Conservation (phyloP, 2,797 vertebrate species). For the Sebastolobus alascanus region DNA sequence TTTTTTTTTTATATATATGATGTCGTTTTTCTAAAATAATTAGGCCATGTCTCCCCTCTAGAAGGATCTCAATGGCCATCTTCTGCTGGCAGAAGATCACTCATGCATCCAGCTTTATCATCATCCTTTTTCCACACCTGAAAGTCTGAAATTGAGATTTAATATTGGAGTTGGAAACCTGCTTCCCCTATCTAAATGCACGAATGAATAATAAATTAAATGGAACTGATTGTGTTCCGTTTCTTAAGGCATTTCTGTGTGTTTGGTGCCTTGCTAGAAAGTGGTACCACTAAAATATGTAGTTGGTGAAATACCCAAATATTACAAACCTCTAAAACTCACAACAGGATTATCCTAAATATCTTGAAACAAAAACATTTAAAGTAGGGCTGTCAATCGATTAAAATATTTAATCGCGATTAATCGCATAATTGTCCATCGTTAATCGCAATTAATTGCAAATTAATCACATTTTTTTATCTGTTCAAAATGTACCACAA, state of each 20-base stretch:
- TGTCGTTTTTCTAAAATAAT: neutral
- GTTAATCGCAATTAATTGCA: too few species aligned
- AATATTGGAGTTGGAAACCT: neutral
- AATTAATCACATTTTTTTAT: too few species aligned
- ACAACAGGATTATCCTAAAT: neutral
- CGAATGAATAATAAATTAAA: neutral
- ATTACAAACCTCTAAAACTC: neutral
- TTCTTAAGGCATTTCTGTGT: neutral
- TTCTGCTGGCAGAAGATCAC: conserved; percentile 1
- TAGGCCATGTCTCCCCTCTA: neutral
- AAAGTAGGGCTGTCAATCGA: too few species aligned
- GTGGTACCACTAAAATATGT: neutral
- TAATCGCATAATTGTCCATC: too few species aligned
- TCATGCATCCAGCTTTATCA: conserved; percentile 3
- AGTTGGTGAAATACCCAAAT: neutral
- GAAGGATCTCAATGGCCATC: conserved; percentile 3
- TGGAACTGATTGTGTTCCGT: neutral
- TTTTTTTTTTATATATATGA: neutral
- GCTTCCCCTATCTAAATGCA: neutral
- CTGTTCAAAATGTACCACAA: too few species aligned
- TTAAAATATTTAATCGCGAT: too few species aligned
- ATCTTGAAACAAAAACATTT: neutral
- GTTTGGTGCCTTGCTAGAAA: neutral
- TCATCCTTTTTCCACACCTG: neutral
- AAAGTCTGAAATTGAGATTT: neutral